phyloP scores from a whole-genome alignment of 2,113 vertebrate genomes.

The Rhadina sibilatrix region DNA sequence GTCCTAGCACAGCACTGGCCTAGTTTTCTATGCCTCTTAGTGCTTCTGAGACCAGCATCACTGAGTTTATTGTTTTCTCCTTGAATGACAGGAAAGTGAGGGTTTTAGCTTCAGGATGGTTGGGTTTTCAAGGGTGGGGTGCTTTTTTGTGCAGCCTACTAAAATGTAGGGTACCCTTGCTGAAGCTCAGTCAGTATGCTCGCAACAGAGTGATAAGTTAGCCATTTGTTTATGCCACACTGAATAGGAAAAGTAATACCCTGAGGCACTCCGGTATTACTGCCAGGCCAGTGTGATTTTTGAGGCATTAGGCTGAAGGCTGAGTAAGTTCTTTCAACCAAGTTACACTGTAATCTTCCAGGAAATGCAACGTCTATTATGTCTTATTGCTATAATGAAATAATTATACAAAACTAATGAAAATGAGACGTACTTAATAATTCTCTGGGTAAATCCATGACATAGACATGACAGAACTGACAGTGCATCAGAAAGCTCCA shows the following conservation, averaged over 20 bases:
- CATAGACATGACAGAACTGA: constrained; percentile 48
- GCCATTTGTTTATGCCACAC: not conserved
- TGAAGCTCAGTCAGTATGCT: not conserved
- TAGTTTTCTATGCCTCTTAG: not conserved
- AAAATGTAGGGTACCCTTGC: not conserved
- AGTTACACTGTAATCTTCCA: constrained; percentile 36
- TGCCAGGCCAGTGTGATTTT: constrained; percentile 8
- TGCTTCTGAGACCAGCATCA: not conserved
- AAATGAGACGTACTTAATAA: constrained; percentile 57
- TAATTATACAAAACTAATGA: constrained; percentile 68
- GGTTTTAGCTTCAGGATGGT: not conserved
- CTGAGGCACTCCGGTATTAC: not conserved
- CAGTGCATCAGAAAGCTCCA: constrained; percentile 48
- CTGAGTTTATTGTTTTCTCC: not conserved
- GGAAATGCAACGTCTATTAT: constrained; percentile 51
- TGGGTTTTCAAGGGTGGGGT: not conserved
- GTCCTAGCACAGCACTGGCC: constrained; percentile 4
- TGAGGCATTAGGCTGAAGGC: constrained; percentile 24
- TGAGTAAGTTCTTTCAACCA: constrained; percentile 42
- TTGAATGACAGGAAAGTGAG: not conserved
- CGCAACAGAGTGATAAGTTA: not conserved
- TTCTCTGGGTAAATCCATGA: constrained; percentile 52
- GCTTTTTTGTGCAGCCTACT: not conserved
- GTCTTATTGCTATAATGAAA: constrained; percentile 63
- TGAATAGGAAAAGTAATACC: not conserved